Percentiles rank a stretch among this genome's conserved stretches.
phyloP scores from a whole-genome alignment of 2,797 vertebrate genomes.

The Sebastolobus altivelis region DNA sequence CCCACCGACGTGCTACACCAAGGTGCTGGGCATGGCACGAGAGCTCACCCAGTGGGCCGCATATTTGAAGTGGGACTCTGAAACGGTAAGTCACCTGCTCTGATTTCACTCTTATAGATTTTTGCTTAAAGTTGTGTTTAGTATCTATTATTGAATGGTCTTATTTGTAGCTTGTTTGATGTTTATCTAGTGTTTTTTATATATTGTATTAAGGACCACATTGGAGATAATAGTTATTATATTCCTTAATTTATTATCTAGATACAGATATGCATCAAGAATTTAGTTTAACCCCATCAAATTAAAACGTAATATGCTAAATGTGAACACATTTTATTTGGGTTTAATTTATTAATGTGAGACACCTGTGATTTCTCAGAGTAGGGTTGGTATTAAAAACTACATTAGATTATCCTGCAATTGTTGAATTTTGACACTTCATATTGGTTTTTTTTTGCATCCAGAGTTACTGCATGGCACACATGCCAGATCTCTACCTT shows the following conservation, averaged over 20 bases:
- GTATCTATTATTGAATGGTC: not conserved
- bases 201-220: not conserved
- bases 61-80: constrained; percentile 53
- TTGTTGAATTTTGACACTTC: not conserved
- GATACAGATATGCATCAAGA: not conserved
- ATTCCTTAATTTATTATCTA: not conserved
- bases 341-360: not conserved
- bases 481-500: constrained; percentile 73
- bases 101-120: not conserved
- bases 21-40: constrained; percentile 69
- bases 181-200: not conserved
- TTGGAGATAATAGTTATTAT: not conserved
- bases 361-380: not conserved
- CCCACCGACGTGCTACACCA: constrained; percentile 79
- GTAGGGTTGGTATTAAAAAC: not conserved
- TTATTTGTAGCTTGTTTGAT: not conserved
- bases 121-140: not conserved
- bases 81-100: constrained; percentile 67
- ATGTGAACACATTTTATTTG: not conserved
- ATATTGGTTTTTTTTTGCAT: constrained; percentile 13
- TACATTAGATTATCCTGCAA: not conserved
- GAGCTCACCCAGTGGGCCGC: constrained; percentile 67
- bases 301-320: not conserved
- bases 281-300: not conserved
- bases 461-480: constrained; percentile 69